These are phyloP conservation scores for Pristionchus maxplancki DNA, from an alignment of 2,888 invertebrate genomes.

Conservation along the genomic window DNA sequence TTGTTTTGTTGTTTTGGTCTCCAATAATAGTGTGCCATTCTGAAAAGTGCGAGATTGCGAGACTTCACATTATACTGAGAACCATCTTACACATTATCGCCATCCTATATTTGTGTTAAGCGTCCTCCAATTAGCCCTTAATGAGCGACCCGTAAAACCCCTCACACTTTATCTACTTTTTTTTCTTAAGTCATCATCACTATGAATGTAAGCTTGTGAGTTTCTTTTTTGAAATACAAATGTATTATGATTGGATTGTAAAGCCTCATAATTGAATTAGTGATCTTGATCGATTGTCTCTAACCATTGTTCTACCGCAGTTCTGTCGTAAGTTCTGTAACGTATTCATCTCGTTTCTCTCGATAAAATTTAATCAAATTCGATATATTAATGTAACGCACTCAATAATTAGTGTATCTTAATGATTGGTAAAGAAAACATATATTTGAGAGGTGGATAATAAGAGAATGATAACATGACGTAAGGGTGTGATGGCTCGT, in stretches of 20 bases:
- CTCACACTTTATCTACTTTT: too few species aligned
- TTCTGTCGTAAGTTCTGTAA: not conserved
- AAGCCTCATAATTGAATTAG: not conserved
- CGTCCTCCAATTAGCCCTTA: too few species aligned
- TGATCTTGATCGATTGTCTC: not conserved
- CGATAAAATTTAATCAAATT: not conserved
- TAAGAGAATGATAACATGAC: not conserved
- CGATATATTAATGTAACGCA: not conserved
- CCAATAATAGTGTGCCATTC: conserved; percentile 7
- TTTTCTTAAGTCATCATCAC: not conserved
- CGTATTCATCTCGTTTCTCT: not conserved
- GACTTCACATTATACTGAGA: not conserved
- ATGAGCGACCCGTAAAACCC: too few species aligned
- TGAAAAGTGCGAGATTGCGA: conserved; percentile 19
- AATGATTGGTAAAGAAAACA: not conserved
- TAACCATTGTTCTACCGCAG: not conserved
- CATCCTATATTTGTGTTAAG: not conserved
- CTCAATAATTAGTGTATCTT: not conserved
- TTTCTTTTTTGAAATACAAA: not conserved
- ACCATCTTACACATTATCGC: not conserved
- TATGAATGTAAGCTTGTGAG: not conserved
- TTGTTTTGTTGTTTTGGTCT: conserved; percentile 12
- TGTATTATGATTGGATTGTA: not conserved
- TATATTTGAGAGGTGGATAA: not conserved
- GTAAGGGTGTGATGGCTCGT: conserved; percentile 29